Evolutionary conservation across 2,888 invertebrate genomes (phyloP).

Genomic region (Ichneumon xanthorius): DNA sequence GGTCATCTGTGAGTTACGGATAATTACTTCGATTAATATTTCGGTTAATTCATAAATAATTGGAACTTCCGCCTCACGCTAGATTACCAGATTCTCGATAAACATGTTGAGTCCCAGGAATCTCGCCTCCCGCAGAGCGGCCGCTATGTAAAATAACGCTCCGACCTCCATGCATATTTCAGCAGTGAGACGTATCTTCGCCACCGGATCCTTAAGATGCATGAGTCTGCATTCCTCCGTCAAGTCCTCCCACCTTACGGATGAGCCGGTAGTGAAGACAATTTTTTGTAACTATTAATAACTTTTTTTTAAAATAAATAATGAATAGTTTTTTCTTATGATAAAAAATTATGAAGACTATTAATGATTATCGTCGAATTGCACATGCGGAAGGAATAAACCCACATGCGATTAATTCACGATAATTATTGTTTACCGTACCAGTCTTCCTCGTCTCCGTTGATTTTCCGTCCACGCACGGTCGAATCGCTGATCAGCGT

Average conservation of each 20-base stretch:
- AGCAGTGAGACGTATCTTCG: conserved; percentile 90
- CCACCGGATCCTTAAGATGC: conserved; percentile 87
- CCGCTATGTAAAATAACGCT: conserved; percentile 93
- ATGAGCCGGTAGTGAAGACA: conserved; percentile 1
- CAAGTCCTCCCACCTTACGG: conserved; percentile 89
- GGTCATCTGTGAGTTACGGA: conserved; percentile 88
- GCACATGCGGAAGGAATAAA: conserved; percentile 14
- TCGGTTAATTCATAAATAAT: not conserved
- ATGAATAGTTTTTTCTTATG: too few species aligned
- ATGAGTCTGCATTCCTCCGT: conserved; percentile 90
- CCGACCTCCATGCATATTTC: conserved; percentile 93
- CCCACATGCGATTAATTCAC: not conserved
- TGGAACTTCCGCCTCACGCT: not conserved
- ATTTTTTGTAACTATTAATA: conserved; percentile 20
- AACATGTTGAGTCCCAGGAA: conserved; percentile 98
- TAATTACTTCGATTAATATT: not conserved
- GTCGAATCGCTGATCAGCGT: conserved; percentile 57
- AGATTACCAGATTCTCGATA: conserved; percentile 94
- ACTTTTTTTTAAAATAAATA: conserved; percentile 28
- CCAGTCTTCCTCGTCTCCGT: conserved; percentile 53
- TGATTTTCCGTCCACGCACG: conserved; percentile 24
- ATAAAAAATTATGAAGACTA: not conserved
- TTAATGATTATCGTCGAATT: not conserved
- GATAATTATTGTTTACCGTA: conserved; percentile 32
- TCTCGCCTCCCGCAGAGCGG: conserved; percentile 94